Conservation (phyloP, 1,140 invertebrate species). For the Mercenaria mercenaria region DNA sequence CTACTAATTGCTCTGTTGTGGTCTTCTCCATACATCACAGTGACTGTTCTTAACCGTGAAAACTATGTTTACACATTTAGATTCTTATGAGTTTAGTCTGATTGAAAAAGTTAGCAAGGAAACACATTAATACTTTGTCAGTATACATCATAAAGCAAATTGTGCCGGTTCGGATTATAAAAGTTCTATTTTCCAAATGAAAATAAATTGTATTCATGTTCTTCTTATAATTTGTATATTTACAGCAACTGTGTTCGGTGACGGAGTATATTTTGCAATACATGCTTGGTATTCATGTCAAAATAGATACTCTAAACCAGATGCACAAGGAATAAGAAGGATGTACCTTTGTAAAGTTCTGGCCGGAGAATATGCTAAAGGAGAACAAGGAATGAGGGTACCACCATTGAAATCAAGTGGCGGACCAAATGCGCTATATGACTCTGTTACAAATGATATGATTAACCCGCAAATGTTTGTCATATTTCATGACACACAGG, state of each 20-base stretch:
- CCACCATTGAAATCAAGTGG: slow-evolving; percentile 53
- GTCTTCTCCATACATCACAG: too few species aligned
- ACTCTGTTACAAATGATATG: slow-evolving; percentile 71
- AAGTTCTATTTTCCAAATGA: too few species aligned
- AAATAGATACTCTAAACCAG: slow-evolving; percentile 64
- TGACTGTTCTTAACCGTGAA: too few species aligned
- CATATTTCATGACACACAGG: slow-evolving; percentile 69
- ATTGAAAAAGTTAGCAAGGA: too few species aligned
- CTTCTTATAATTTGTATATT: too few species aligned
- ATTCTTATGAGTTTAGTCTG: too few species aligned
- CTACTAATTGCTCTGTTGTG: too few species aligned
- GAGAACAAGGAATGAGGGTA: slow-evolving; percentile 38
- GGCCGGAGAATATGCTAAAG: slow-evolving; percentile 66
- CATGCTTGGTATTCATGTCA: slow-evolving; percentile 57
- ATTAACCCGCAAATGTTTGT: slow-evolving; percentile 63
- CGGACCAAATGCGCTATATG: slow-evolving; percentile 51
- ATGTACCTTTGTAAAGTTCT: slow-evolving; percentile 71
- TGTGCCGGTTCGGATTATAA: too few species aligned
- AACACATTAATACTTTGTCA: too few species aligned
- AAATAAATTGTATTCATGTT: too few species aligned
- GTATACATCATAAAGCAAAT: too few species aligned
- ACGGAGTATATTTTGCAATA: slow-evolving; percentile 71
- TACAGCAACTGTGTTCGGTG: slow-evolving; percentile 58
- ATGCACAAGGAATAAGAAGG: slow-evolving; percentile 36
- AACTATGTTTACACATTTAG: too few species aligned